Conservation (phyloP, 2,888 invertebrate species). For the Petrolisthes manimaculis region DNA sequence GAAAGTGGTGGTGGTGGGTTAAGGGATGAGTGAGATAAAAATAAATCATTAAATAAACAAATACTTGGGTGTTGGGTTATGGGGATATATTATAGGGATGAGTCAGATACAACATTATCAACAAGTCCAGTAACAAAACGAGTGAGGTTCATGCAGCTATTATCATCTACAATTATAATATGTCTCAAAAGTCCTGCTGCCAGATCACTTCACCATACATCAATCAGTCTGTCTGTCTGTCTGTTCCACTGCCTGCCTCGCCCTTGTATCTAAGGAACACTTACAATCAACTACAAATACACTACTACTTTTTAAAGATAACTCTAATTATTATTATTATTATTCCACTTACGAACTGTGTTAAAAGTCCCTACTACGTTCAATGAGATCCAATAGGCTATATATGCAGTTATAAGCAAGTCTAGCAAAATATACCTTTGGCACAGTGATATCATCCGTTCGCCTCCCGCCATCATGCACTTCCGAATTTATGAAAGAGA, state of each 20-base stretch:
- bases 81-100: neutral
- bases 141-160: neutral
- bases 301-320: neutral
- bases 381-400: conserved; percentile 28
- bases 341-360: conserved; percentile 18
- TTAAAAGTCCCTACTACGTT: conserved; percentile 1
- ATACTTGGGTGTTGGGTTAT: neutral
- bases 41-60: neutral
- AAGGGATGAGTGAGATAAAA: neutral
- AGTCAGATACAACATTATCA: neutral
- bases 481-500: no score
- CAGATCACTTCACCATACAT: conserved; percentile 3
- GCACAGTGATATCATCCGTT: conserved; percentile 47
- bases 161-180: neutral
- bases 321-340: neutral
- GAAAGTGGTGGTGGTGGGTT: neutral
- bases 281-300: conserved; percentile 11
- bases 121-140: no score
- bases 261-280: conserved; percentile 18
- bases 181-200: conserved; percentile 24
- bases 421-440: conserved; percentile 47
- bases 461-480: neutral
- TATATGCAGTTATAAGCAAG: conserved; percentile 30
- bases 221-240: neutral
- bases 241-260: neutral